Conservation (phyloP, 2,113 vertebrate genomes). For the Callipepla squamata region DNA sequence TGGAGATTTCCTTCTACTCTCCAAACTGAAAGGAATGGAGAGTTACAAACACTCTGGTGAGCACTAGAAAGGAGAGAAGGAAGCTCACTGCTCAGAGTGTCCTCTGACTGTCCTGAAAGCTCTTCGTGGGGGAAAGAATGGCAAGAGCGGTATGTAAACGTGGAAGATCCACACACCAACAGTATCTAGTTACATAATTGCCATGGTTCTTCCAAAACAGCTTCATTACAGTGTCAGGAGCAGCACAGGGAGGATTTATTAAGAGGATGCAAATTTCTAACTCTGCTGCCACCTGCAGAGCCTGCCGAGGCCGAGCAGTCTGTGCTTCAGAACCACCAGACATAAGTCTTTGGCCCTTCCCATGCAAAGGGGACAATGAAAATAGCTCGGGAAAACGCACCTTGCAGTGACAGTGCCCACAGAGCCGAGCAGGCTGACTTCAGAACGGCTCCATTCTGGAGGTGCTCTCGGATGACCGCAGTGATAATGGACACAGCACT, state of each 20-base stretch:
- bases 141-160: neutral
- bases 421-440: conserved; percentile 72
- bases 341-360: neutral
- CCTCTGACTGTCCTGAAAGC: neutral
- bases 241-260: fast-evolving
- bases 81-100: neutral
- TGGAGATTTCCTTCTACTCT: neutral
- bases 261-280: neutral
- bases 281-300: conserved; percentile 70
- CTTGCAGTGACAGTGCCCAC: conserved; percentile 76
- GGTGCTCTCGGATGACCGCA: conserved; percentile 38
- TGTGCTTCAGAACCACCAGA: neutral
- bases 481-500: neutral
- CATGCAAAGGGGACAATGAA: neutral
- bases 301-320: neutral
- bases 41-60: neutral
- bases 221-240: neutral
- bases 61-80: neutral
- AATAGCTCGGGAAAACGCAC: conserved; percentile 50
- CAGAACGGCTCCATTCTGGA: neutral
- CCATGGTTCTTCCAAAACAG: neutral
- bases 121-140: fast-evolving
- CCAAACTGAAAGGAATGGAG: neutral
- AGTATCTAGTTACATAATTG: neutral
- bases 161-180: neutral